These are phyloP conservation scores for Trichoplusia ni DNA, from an alignment of 1,140 invertebrate species.

Conservation along the genomic window DNA sequence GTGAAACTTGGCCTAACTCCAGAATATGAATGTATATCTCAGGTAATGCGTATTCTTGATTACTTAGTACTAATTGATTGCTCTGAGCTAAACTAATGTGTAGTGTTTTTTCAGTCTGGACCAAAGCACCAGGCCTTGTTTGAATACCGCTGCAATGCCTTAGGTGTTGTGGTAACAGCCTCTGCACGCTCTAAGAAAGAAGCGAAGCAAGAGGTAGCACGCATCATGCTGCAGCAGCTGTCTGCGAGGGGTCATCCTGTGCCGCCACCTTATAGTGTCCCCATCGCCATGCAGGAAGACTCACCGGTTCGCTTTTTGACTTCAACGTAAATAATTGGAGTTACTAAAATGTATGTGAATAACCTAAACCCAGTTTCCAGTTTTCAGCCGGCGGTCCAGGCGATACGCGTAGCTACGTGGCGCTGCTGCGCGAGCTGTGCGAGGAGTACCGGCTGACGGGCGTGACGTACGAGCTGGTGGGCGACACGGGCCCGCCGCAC, in stretches of 20 bases:
- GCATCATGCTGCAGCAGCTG: constrained; percentile 49
- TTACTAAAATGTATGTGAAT: background rate
- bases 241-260: constrained; percentile 44
- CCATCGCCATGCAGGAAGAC: too few relatives aligned
- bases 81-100: too few relatives aligned
- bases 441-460: constrained; percentile 57
- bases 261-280: constrained; percentile 50
- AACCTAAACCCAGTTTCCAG: too few relatives aligned
- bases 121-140: constrained; percentile 64
- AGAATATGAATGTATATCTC: constrained; percentile 64
- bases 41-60: too few relatives aligned
- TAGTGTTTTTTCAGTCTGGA: constrained; percentile 53
- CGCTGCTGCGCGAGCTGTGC: constrained; percentile 66
- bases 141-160: constrained; percentile 61
- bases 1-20: constrained; percentile 55
- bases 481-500: constrained; percentile 71
- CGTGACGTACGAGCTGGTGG: constrained; percentile 55
- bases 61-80: background rate
- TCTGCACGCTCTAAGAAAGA: constrained; percentile 70
- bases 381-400: constrained; percentile 1
- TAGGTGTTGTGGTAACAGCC: constrained; percentile 49
- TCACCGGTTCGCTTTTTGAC: background rate
- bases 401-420: constrained; percentile 56
- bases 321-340: background rate
- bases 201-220: constrained; percentile 69